Evolutionary conservation across 2,113 vertebrate genomes (phyloP), one percentile per base, ranked within the genome.

Genomic region (Donacobius atricapilla): DNA sequence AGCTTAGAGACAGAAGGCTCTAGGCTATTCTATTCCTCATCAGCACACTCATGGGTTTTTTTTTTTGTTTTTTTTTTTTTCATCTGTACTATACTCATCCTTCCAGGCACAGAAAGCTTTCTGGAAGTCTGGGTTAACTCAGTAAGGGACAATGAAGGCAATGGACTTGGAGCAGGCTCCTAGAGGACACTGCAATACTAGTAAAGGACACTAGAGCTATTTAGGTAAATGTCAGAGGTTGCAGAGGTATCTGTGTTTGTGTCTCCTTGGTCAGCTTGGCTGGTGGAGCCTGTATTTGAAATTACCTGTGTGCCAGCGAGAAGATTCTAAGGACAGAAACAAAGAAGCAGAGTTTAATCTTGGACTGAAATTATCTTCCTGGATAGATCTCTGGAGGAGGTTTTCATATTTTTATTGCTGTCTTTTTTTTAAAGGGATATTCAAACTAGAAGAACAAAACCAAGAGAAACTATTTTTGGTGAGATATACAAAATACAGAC

Each of bases 11-110:
- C 42, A 42, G 65, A 91, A 87, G 57, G 42, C 66, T 93, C 81
- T 77, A 90, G 91, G 90, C 84, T 84, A 77, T 72, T 76, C 70
- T 89, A 37, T 72, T 92, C 85, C 78, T 91, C 70, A 82, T 82
- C 89, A 94, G 63, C 81, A 84, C 31, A 83, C n/a, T 77, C n/a
- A 9, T 20, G 24, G n/a, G 14, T 22, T n/a, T 53, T 30, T 31
- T 56, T 57, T 83, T 86, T 87, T 18, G 0, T 33, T 78, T 84
- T 57, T 57, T 24, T 17, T 61, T 60, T 61, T 85, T 89, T 91
- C 19, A 53, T 60, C 61, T 65, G 11, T 65, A 42, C 20, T 40
- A 63, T 45, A 56, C 78, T 79, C 53, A 76, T 90, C 48, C 54
- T 76, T 90, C 37, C 31, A 72, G 53, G 33, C 57, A 94, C 79